Evolutionary conservation across 2,797 vertebrate genomes (phyloP).

Genomic region (Cossypha dichroa): DNA sequence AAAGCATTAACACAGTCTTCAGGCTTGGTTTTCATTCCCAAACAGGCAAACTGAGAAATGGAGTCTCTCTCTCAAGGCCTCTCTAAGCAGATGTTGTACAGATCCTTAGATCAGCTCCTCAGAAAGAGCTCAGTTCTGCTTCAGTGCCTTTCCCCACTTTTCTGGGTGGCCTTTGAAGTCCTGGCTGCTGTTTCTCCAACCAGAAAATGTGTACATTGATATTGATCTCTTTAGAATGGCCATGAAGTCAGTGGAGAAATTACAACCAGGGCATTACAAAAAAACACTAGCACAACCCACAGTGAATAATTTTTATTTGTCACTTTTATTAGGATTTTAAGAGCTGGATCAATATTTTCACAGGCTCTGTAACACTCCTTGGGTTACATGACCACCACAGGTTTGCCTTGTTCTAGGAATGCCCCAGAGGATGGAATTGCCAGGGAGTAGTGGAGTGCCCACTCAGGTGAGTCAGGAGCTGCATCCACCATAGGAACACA

Average conservation of each 20-base stretch:
- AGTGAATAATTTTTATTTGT: background rate
- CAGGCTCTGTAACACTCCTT: background rate
- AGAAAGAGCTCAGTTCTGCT: background rate
- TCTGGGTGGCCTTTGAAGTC: background rate
- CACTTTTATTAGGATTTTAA: background rate
- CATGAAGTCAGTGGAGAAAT: background rate
- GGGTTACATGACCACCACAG: background rate
- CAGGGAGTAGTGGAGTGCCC: background rate
- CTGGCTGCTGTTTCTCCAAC: background rate
- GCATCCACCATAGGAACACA: background rate
- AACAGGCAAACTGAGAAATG: background rate
- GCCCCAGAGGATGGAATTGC: background rate
- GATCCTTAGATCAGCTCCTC: background rate
- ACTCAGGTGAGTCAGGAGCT: rapidly evolving
- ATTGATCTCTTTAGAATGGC: background rate
- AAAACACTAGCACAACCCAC: rapidly evolving
- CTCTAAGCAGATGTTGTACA: background rate
- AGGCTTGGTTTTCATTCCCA: background rate
- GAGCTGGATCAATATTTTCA: background rate
- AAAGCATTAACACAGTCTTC: background rate
- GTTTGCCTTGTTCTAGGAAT: background rate
- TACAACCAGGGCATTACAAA: background rate
- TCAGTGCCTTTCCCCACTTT: background rate
- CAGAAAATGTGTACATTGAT: background rate
- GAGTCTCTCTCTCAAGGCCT: background rate